These are phyloP conservation scores for Laothoe populi DNA, from an alignment of 2,888 invertebrate species.

Conservation along the genomic window DNA sequence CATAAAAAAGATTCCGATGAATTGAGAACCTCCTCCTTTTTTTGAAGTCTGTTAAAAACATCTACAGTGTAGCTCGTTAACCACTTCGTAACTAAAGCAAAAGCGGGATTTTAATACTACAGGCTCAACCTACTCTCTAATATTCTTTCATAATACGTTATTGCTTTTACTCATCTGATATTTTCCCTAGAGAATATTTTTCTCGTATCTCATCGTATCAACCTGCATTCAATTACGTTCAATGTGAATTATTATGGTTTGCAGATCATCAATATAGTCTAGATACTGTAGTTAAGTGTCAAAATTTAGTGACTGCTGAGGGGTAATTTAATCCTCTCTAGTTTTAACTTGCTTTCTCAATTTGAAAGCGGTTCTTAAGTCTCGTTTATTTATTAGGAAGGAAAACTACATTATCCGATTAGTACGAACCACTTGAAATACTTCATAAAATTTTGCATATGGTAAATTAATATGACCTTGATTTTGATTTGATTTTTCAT, in stretches of 20 bases:
- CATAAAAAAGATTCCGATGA: too few relatives aligned
- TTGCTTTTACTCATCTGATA: neutral
- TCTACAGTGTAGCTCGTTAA: too few relatives aligned
- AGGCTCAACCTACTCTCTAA: too few relatives aligned
- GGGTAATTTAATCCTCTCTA: neutral
- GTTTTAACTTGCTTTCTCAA: slow-evolving; percentile 2
- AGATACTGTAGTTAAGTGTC: slow-evolving; percentile 4
- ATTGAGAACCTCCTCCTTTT: too few relatives aligned
- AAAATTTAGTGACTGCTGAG: neutral
- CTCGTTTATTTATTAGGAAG: slow-evolving; percentile 12
- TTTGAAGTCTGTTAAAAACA: too few relatives aligned
- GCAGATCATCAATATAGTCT: neutral
- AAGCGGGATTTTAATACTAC: too few relatives aligned
- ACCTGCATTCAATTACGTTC: neutral
- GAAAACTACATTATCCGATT: slow-evolving; percentile 1
- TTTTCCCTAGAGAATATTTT: neutral
- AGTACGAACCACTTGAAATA: neutral
- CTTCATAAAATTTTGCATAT: neutral
- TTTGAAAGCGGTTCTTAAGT: neutral
- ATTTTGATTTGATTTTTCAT: too few relatives aligned
- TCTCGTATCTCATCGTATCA: neutral
- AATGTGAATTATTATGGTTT: neutral
- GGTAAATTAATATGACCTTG: too few relatives aligned
- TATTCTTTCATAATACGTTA: too few relatives aligned
- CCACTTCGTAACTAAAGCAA: too few relatives aligned